Base-by-base conservation (phyloP, 1,140 invertebrate genomes). In the Tyrophagus putrescentiae region DNA sequence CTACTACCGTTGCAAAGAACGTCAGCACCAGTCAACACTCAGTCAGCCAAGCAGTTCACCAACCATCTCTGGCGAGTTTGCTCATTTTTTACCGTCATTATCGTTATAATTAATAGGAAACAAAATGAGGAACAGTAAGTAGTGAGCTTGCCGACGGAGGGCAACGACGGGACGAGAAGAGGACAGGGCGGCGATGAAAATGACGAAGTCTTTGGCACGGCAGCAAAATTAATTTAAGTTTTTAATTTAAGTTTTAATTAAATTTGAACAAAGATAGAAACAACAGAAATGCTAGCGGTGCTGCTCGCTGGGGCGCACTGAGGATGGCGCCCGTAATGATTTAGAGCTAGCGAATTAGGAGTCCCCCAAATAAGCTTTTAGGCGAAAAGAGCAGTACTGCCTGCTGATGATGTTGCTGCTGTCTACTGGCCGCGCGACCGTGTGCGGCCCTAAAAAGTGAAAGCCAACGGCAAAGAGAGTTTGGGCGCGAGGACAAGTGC, bases 51-150 rank as follows among this genome's bases (percentile, higher is more conserved):
- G n/a, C n/a, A n/a, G n/a, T n/a, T n/a, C n/a, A n/a, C n/a, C n/a
- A n/a, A n/a, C n/a, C n/a, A n/a, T n/a, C n/a, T n/a, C n/a, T n/a
- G n/a, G n/a, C 36, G 23, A 7, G 45, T 48, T 6, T 21, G 31
- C 45, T 48, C 45, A 48, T 48, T 48, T 21, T 48, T 21, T 7
- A 7, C 31, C 45, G 18, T 48, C 45, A 48, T 48, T 48, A 48
- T 48, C 7, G 45, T 48, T 48, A 48, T 48, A 48, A 48, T 48
- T 48, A 48, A 48, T 48, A 48, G 45, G n/a, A n/a, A n/a, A n/a
- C n/a, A n/a, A n/a, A n/a, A n/a, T n/a, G n/a, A n/a, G n/a, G n/a
- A n/a, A n/a, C n/a, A n/a, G n/a, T n/a, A n/a, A n/a, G n/a, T n/a
- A n/a, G n/a, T n/a, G n/a, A n/a, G n/a, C n/a, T n/a, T n/a, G n/a